phyloP scores from a whole-genome alignment of 2,888 invertebrate genomes.

The Autographa gamma region DNA sequence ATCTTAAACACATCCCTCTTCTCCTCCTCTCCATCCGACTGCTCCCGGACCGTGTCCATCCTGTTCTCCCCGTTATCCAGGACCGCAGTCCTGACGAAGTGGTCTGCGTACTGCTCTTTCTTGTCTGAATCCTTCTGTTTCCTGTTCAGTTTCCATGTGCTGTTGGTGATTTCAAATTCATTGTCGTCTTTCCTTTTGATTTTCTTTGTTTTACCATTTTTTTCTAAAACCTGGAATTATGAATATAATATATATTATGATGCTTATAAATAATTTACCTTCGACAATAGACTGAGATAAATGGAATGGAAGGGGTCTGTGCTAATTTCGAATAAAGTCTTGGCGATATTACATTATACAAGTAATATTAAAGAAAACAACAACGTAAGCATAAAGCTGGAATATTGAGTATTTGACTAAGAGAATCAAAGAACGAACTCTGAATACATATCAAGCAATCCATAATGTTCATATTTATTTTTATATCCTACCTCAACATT shows the following conservation, averaged over 20 bases:
- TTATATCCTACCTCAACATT: constrained; percentile 89
- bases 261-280: too few relatives aligned
- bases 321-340: too few relatives aligned
- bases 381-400: too few relatives aligned
- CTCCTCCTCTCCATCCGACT: constrained; percentile 67
- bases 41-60: constrained; percentile 68
- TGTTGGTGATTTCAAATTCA: constrained; percentile 80
- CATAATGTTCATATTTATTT: too few relatives aligned
- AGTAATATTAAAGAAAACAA: too few relatives aligned
- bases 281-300: too few relatives aligned
- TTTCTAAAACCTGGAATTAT: constrained; percentile 76
- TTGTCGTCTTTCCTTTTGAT: constrained; percentile 76
- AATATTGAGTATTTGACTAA: too few relatives aligned
- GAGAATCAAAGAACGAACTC: too few relatives aligned
- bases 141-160: constrained; percentile 77
- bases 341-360: too few relatives aligned
- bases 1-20: constrained; percentile 78
- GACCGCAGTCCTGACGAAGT: constrained; percentile 79
- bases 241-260: too few relatives aligned
- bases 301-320: too few relatives aligned
- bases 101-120: constrained; percentile 75
- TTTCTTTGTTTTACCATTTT: constrained; percentile 81
- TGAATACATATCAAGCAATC: too few relatives aligned
- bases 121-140: constrained; percentile 61
- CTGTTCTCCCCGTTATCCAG: constrained; percentile 74